Percentiles rank a stretch among this genome's conserved stretches.
Conservation (phyloP, 2,888 invertebrate species). For the Coremacera marginata region DNA sequence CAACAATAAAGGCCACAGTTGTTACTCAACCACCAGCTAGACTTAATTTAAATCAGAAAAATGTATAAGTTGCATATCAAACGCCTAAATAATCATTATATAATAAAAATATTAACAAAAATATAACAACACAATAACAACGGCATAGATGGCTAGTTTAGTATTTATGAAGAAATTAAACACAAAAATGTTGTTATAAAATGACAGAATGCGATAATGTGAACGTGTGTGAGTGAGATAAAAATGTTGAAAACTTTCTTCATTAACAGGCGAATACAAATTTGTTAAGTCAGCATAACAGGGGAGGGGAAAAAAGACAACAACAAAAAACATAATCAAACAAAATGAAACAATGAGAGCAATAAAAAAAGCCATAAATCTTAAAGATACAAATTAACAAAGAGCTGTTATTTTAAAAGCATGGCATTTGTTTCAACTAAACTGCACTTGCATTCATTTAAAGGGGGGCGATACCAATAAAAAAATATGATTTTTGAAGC, state of each 20-base stretch:
- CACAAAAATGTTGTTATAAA: background rate
- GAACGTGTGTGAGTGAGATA: background rate
- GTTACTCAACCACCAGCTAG: background rate
- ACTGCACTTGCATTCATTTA: no score
- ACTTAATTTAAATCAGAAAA: background rate
- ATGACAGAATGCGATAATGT: background rate
- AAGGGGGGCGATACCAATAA: no score
- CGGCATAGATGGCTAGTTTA: background rate
- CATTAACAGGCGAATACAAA: background rate
- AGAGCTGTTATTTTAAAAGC: no score
- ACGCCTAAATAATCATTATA: background rate
- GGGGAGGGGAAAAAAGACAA: no score
- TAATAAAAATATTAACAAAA: background rate
- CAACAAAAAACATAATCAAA: no score
- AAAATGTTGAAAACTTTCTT: background rate
- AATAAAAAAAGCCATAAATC: no score
- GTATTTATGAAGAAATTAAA: background rate
- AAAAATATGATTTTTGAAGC: no score
- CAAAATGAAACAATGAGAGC: no score
- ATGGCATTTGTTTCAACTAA: no score
- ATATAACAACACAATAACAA: background rate
- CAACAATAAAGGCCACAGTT: background rate
- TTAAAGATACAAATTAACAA: no score
- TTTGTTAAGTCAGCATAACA: conserved; percentile 1
- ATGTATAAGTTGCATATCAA: no score